Evolutionary conservation across 2,888 invertebrate genomes (phyloP).

Genomic region (Stomorhina lunata): DNA sequence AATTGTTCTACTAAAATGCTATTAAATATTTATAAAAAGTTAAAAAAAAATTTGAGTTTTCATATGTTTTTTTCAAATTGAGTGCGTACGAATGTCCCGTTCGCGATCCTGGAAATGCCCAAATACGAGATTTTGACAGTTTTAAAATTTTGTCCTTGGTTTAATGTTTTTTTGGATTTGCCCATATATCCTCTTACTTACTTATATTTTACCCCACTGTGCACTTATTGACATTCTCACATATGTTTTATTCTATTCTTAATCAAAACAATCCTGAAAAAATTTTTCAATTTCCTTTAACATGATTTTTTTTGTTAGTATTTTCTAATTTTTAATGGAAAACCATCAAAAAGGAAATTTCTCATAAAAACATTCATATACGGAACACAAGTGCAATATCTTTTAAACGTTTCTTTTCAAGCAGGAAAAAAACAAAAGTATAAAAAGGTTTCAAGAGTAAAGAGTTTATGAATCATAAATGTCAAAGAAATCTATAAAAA

Average conservation of each 20-base stretch:
- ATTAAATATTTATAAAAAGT: too few species aligned
- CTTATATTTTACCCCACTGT: too few species aligned
- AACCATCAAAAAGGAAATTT: slow-evolving; percentile 14
- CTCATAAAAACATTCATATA: slow-evolving; percentile 7
- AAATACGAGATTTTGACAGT: too few species aligned
- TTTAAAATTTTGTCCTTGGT: too few species aligned
- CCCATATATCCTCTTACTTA: too few species aligned
- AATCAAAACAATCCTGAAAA: not conserved
- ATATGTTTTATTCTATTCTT: not conserved
- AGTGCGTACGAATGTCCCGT: too few species aligned
- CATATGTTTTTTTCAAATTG: too few species aligned
- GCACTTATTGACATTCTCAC: too few species aligned
- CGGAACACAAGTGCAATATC: not conserved
- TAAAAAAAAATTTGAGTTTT: too few species aligned
- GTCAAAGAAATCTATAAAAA: slow-evolving; percentile 36
- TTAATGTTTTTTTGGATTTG: too few species aligned
- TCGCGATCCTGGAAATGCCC: too few species aligned
- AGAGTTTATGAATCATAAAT: slow-evolving; percentile 46
- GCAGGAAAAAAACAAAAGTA: not conserved
- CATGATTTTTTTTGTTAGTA: not conserved
- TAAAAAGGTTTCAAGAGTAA: not conserved
- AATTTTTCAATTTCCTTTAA: not conserved
- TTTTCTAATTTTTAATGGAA: not conserved
- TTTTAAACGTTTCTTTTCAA: not conserved
- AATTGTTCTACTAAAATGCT: too few species aligned